Evolutionary conservation across 2,113 vertebrate genomes (phyloP), one percentile per base, ranked within the genome.

Genomic region (Spea bombifrons): DNA sequence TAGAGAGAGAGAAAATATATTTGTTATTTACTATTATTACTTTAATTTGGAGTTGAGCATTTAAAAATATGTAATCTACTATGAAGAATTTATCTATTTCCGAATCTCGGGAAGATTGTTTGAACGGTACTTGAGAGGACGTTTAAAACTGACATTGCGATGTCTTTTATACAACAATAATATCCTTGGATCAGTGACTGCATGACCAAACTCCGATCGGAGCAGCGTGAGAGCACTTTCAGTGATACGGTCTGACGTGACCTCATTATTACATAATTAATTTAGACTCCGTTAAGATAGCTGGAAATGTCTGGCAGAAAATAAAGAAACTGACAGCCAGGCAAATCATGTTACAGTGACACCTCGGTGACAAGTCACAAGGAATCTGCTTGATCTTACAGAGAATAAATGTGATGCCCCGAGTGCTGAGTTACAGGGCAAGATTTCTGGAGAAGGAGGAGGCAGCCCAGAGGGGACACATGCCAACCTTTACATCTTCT

Each of bases 221-320:
- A 45, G 69, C 47, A 64, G 47, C 47, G 7, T 8, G 43, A 30
- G 65, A 46, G 65, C 7, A 2, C 65, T 45, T 45, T 17, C 65
- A 5, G 8, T 71, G 44, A 59, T 78, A n/a, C 7, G 3, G n/a
- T 79, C 45, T 77, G 49, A 81, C 65, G 3, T 30, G 73, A 84
- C 84, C 81, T 86, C 84, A 83, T 84, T 85, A 82, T 78, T 65
- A 74, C 16, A 53, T 52, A 85, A 88, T 85, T 84, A 85, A 85
- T 85, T 81, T 82, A 81, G 82, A 86, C 71, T 75, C 66, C 76
- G 44, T 7, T n/a, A 77, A 66, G 69, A 81, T 59, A 80, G 71
- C 86, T 83, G 53, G 76, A 84, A 83, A 83, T 61, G 70, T 44
- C 76, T 86, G 67, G 70, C 73, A 71, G 83, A 85, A 84, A 78